Conservation (phyloP, 1,140 invertebrate genomes). For the Sitophilus oryzae region DNA sequence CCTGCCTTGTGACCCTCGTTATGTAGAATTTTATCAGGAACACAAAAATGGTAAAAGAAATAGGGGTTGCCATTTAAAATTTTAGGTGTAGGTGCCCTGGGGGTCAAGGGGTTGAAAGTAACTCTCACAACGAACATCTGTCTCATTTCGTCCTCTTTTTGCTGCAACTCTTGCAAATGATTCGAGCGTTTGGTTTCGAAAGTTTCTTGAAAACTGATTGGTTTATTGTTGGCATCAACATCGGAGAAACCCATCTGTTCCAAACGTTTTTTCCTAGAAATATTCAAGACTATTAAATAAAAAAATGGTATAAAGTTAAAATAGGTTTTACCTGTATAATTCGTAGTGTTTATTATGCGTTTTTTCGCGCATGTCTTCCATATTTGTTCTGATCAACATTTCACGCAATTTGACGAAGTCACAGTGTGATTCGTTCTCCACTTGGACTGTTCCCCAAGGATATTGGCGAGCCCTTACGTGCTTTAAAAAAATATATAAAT, state of each 20-base stretch:
- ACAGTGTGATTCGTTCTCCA: slow-evolving; percentile 98
- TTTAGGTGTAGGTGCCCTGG: no score
- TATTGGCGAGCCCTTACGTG: slow-evolving; percentile 76
- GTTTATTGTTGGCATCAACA: slow-evolving; percentile 87
- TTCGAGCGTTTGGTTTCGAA: slow-evolving; percentile 89
- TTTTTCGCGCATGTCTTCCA: slow-evolving; percentile 98
- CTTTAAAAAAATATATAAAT: no score
- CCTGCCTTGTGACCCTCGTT: no score
- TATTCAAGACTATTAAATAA: no score
- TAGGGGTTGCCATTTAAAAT: no score
- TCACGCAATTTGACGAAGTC: slow-evolving; percentile 98
- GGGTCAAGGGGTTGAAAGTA: no score
- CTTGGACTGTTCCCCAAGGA: slow-evolving; percentile 99
- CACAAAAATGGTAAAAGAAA: no score
- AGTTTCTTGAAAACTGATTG: slow-evolving; percentile 91
- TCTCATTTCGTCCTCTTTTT: slow-evolving; percentile 96
- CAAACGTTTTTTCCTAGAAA: slow-evolving; percentile 74
- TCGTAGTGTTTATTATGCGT: slow-evolving; percentile 96
- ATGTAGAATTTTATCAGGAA: no score
- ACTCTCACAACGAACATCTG: slow-evolving; percentile 96
- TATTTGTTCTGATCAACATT: slow-evolving; percentile 97
- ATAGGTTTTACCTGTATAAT: slow-evolving; percentile 64
- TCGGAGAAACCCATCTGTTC: slow-evolving; percentile 97
- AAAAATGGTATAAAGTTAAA: no score
- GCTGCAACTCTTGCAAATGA: slow-evolving; percentile 83